Conservation (phyloP, 92 coral and sea anemone species). For the Umimayanthus chanpuru region DNA sequence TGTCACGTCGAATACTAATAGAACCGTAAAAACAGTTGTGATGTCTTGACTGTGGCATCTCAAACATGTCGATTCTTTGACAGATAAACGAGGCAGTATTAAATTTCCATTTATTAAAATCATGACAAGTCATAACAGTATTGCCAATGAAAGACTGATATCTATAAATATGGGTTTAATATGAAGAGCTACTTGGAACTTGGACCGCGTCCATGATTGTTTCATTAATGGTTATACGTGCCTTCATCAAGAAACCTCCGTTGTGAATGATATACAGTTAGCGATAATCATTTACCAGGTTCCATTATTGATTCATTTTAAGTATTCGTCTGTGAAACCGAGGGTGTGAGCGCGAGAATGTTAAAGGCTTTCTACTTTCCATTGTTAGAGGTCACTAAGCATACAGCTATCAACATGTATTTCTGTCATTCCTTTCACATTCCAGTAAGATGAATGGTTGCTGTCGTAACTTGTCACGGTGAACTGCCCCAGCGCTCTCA, state of each 20-base stretch:
- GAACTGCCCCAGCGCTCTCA: too few relatives aligned
- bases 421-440: too few relatives aligned
- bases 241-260: background rate
- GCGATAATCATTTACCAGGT: background rate
- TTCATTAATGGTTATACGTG: background rate
- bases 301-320: background rate
- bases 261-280: background rate
- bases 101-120: constrained; percentile 33
- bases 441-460: too few relatives aligned
- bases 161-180: background rate
- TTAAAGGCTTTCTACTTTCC: background rate
- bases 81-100: background rate
- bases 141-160: background rate
- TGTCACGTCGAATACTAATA: too few relatives aligned
- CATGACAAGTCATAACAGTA: background rate
- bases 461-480: too few relatives aligned
- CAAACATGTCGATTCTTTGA: background rate
- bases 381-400: background rate
- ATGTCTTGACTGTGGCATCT: constrained; percentile 1
- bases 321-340: background rate
- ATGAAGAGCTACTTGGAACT: background rate
- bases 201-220: constrained; percentile 11
- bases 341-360: too few relatives aligned
- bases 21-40: constrained; percentile 6
- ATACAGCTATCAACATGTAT: too few relatives aligned